phyloP scores from a whole-genome alignment of 2,888 invertebrate genomes.

The Sthenelais limicola region DNA sequence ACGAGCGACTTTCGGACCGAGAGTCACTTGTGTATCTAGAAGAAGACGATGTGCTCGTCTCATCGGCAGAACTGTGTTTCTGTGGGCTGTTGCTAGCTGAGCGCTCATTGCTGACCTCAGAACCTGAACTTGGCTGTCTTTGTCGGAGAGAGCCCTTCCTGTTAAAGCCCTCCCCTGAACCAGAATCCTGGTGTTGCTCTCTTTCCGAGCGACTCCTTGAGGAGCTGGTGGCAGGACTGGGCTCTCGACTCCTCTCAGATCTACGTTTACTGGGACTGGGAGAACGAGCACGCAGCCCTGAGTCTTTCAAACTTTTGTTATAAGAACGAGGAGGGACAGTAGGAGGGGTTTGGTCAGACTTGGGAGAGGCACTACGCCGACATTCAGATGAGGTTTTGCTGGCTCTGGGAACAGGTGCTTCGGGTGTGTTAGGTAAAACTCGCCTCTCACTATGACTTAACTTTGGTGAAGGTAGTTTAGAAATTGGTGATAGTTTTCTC shows the following conservation, averaged over 20 bases:
- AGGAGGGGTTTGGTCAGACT: conserved; percentile 22
- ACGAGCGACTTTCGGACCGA: conserved; percentile 5
- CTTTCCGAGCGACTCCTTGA: conserved; percentile 9
- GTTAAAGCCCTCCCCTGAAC: not conserved
- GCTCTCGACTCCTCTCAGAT: conserved; percentile 29
- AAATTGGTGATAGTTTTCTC: not conserved
- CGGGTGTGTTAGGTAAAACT: conserved; percentile 7
- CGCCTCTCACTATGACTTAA: conserved; percentile 1
- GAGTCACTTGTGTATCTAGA: conserved; percentile 22
- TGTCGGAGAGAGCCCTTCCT: conserved; percentile 7
- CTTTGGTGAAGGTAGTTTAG: conserved; percentile 4
- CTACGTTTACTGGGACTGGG: conserved; percentile 22
- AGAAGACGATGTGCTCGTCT: not conserved
- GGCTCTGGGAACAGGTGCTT: not conserved
- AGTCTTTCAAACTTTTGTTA: conserved; percentile 7
- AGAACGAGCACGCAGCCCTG: conserved; percentile 10
- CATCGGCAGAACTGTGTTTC: conserved; percentile 20
- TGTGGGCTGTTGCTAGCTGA: conserved; percentile 37
- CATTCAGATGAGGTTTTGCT: not conserved
- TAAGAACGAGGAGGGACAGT: conserved; percentile 13
- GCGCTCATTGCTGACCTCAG: conserved; percentile 6
- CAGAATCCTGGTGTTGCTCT: not conserved
- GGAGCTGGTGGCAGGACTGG: not conserved
- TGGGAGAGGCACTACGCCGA: not conserved
- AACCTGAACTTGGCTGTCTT: conserved; percentile 5